These are phyloP conservation scores for Trinorchestia longiramus DNA, from an alignment of 1,140 invertebrate species.

Conservation along the genomic window DNA sequence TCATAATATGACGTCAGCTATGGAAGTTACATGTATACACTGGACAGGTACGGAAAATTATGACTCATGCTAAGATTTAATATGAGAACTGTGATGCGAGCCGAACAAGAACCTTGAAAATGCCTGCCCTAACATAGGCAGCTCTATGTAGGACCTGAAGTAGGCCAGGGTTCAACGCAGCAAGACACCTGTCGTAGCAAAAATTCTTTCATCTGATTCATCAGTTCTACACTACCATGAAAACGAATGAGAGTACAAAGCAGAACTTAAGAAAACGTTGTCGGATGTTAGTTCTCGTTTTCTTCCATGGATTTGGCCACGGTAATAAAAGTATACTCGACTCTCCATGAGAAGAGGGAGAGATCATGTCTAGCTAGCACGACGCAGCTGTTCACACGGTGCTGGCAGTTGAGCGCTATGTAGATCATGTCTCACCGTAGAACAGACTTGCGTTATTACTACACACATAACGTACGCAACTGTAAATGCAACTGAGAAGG, in stretches of 20 bases:
- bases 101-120: too few relatives aligned
- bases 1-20: too few relatives aligned
- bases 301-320: background rate
- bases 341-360: background rate
- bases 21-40: too few relatives aligned
- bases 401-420: background rate
- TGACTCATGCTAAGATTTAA: too few relatives aligned
- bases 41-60: too few relatives aligned
- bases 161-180: background rate
- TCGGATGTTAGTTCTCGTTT: background rate
- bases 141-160: background rate
- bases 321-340: background rate
- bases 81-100: too few relatives aligned
- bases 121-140: background rate
- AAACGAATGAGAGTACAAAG: background rate
- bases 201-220: background rate
- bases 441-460: background rate
- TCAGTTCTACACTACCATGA: background rate
- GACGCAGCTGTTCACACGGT: background rate
- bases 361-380: background rate
- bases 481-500: background rate
- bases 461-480: background rate
- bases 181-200: background rate
- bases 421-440: background rate
- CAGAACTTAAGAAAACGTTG: background rate